These are phyloP conservation scores for Ellobius talpinus DNA, from an alignment of 2,113 vertebrate genomes.

Conservation along the genomic window DNA sequence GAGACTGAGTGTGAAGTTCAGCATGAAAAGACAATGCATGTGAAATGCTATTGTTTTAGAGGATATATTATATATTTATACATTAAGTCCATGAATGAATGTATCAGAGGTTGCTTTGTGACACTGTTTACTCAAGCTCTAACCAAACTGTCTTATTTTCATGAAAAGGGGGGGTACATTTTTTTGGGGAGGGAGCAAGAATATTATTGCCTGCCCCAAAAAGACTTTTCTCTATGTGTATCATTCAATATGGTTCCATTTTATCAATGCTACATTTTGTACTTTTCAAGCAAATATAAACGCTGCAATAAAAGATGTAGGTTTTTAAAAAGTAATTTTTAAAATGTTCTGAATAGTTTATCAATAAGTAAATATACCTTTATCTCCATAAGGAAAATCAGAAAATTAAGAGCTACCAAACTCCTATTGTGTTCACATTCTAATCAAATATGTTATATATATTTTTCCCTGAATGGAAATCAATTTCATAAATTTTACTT, in stretches of 20 bases:
- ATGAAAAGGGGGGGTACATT: background rate
- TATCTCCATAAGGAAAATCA: slow-evolving; percentile 16
- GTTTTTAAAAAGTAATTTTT: slow-evolving; percentile 76
- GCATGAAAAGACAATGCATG: slow-evolving; percentile 40
- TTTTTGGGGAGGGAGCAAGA: background rate
- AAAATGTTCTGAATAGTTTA: slow-evolving; percentile 45
- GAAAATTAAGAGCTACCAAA: slow-evolving; percentile 4
- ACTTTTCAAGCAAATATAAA: slow-evolving; percentile 87
- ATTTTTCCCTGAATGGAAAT: slow-evolving; percentile 58
- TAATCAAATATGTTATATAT: background rate
- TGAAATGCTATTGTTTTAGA: slow-evolving; percentile 11
- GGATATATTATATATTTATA: slow-evolving; percentile 62
- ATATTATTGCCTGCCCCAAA: slow-evolving; percentile 35
- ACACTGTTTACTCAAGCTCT: slow-evolving; percentile 51
- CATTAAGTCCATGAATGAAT: slow-evolving; percentile 59
- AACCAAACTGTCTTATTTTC: slow-evolving; percentile 64
- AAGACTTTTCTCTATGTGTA: slow-evolving; percentile 63
- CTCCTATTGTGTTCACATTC: background rate
- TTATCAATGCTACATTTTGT: slow-evolving; percentile 81
- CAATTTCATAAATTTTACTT: slow-evolving; percentile 38
- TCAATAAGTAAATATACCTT: background rate
- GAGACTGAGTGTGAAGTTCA: slow-evolving; percentile 63
- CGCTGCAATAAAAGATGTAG: slow-evolving; percentile 88
- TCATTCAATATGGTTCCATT: slow-evolving; percentile 70
- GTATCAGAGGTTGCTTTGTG: slow-evolving; percentile 53